Conservation (phyloP, 1,140 invertebrate genomes). For the Zaprionus davidi region DNA sequence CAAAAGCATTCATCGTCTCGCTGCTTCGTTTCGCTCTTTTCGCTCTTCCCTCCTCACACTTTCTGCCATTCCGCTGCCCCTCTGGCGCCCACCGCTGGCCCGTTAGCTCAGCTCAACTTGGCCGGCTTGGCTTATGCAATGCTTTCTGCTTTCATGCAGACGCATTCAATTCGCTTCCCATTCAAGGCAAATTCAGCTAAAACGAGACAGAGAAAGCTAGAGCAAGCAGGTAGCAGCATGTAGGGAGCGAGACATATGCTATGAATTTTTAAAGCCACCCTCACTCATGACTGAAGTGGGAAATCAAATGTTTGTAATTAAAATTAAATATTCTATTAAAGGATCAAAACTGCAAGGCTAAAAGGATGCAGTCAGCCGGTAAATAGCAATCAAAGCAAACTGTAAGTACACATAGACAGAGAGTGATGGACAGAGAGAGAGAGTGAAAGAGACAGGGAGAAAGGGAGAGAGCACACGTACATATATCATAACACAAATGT, state of each 20-base stretch:
- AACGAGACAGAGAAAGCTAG: neutral
- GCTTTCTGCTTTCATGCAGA: conserved; percentile 70
- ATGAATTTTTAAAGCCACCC: conserved; percentile 68
- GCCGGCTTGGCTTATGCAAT: conserved; percentile 74
- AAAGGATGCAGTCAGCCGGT: conserved; percentile 73
- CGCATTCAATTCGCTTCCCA: conserved; percentile 68
- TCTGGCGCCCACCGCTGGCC: neutral
- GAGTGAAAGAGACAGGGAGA: neutral
- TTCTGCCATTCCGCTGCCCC: neutral
- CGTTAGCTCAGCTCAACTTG: conserved; percentile 33
- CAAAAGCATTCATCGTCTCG: conserved; percentile 16
- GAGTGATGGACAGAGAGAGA: neutral
- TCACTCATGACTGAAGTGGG: conserved; percentile 69
- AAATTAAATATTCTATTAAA: conserved; percentile 83
- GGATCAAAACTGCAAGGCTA: conserved; percentile 79
- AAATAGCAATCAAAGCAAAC: conserved; percentile 76
- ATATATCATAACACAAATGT: conserved; percentile 80
- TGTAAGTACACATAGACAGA: conserved; percentile 35
- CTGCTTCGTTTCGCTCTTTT: neutral
- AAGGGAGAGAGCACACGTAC: conserved; percentile 15
- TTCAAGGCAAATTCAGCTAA: conserved; percentile 43
- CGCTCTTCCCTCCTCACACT: neutral
- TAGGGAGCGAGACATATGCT: conserved; percentile 39
- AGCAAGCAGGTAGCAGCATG: neutral
- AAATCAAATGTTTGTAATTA: conserved; percentile 83